Evolutionary conservation across 2,113 vertebrate genomes (phyloP), one percentile per base, ranked within the genome.

Genomic region (Arenaria interpres): DNA sequence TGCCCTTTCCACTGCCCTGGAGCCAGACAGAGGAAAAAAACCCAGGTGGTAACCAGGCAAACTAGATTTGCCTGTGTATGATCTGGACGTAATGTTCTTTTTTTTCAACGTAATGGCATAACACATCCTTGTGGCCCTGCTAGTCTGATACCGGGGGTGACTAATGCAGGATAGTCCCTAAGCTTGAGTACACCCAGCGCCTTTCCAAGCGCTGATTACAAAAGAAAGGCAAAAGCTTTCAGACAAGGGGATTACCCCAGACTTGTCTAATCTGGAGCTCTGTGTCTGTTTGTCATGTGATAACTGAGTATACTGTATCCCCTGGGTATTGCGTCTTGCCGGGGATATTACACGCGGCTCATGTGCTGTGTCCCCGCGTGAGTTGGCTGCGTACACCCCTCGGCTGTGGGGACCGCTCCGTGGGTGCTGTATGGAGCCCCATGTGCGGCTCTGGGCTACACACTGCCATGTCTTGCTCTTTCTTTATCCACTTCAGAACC

Each of bases 121-220:
- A 90, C 68, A 43, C 63, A 89, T 88, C 82, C 50, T 50, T 88
- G 77, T 48, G 62, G 78, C 83, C 64, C 85, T 39, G 48, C 72
- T 33, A 53, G 69, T 69, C 79, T 84, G 88, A 73, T 91, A 50
- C 53, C 2, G 7, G 41, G 17, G 62, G 27, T 93, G 84, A 97
- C 91, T 95, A 95, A 96, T 84, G 27, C 88, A 91, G 95, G 79
- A 92, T 71, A 97, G 94, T 95, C 96, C 87, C 90, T 94, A 78
- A 89, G 66, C 69, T 24, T 17, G 35, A 66, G 88, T 66, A 78
- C 50, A 62, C 19, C 60, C 66, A 67, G 80, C 5, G 7, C 75
- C 89, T 90, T 92, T 76, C 6, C 2, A 73, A 88, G 92, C 0
- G 17, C 91, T 85, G 69, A 86, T 95, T 92, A 79, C 86, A 94